Percentiles rank a stretch among this genome's conserved stretches.
phyloP scores from a whole-genome alignment of 1,140 invertebrate genomes.

The Drosophila burlai region DNA sequence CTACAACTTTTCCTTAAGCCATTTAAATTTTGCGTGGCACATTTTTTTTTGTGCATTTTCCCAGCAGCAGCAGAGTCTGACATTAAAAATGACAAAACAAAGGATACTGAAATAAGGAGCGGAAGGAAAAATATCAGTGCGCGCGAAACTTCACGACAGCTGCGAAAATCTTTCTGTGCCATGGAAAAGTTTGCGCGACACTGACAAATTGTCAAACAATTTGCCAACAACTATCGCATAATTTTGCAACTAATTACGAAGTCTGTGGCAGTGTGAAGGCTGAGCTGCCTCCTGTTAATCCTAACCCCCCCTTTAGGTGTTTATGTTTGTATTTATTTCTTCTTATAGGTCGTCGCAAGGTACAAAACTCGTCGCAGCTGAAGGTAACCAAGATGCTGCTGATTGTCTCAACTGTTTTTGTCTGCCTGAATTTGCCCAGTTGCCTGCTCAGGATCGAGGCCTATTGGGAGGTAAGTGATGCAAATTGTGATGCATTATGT shows the following conservation, averaged over 20 bases:
- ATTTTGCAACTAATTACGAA: slow-evolving; percentile 49
- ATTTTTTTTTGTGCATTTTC: slow-evolving; percentile 39
- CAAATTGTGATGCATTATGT: background rate
- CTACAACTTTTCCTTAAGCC: slow-evolving; percentile 23
- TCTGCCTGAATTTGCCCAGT: slow-evolving; percentile 91
- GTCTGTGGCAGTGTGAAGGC: slow-evolving; percentile 10
- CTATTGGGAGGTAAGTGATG: slow-evolving; percentile 87
- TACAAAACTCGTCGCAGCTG: slow-evolving; percentile 86
- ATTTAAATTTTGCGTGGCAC: slow-evolving; percentile 29
- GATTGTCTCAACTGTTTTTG: slow-evolving; percentile 92
- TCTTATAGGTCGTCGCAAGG: slow-evolving; percentile 66
- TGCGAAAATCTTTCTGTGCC: slow-evolving; percentile 10
- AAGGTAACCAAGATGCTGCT: slow-evolving; percentile 93
- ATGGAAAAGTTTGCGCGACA: slow-evolving; percentile 44
- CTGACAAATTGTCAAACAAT: slow-evolving; percentile 51
- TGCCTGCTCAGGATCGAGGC: slow-evolving; percentile 88
- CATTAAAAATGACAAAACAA: slow-evolving; percentile 39
- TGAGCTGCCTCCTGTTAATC: slow-evolving; percentile 16
- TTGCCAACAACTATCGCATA: slow-evolving; percentile 35
- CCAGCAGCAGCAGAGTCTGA: slow-evolving; percentile 17
- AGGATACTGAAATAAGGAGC: slow-evolving; percentile 5
- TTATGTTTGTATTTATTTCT: background rate
- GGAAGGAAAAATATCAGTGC: background rate
- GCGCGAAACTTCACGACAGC: slow-evolving; percentile 8
- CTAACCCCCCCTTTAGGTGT: background rate